Base-by-base conservation (phyloP, 2,888 invertebrate species). In the Orthosia gracilis region DNA sequence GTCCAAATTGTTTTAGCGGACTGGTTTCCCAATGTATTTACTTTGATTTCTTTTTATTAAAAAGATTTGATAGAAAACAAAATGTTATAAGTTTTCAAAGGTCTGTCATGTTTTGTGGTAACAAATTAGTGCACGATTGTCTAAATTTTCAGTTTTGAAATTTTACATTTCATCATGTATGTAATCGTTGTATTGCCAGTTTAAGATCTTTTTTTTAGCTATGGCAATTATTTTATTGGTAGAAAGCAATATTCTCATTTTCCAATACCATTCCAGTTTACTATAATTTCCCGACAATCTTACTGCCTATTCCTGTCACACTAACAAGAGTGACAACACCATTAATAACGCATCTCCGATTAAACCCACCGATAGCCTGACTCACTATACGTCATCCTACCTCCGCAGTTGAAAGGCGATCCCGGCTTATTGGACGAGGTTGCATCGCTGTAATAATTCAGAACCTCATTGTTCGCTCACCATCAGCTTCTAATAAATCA, bases 401-500 rank as follows among this genome's bases (percentile, higher is more conserved):
- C 45, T 63, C 7, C 55, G 26, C 13, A 71, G 59, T 61, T 63
- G 55, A 66, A 63, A 69, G 31, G 69, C 54, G 31, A 68, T 59
- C 57, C 62, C 21, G 47, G 69, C 57, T 68, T 81, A 81, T 81
- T 73, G 57, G 64, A 73, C 49, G 62, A 59, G 63, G 49, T 78
- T 69, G 72, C 68, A 69, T 31, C 71, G 31, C 17, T 49, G 63
- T 62, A 65, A 76, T 83, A 85, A 82, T 71, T 85, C 79, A 83
- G 40, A 66, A 54, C 49, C 69, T 67, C 75, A 66, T 70, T 83
- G 76, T 85, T 12, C 54, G 54, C 23, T 62, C 62, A 65, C 52
- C 58, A 73, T 55, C 77, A 69, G 50, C 50, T 81, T 69, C 69
- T 76, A 82, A 82, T 82, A 80, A 77, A 80, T 77, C 82, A 82